These are phyloP conservation scores for Periophthalmus magnuspinnatus DNA, from an alignment of 2,797 vertebrate species.

Conservation along the genomic window DNA sequence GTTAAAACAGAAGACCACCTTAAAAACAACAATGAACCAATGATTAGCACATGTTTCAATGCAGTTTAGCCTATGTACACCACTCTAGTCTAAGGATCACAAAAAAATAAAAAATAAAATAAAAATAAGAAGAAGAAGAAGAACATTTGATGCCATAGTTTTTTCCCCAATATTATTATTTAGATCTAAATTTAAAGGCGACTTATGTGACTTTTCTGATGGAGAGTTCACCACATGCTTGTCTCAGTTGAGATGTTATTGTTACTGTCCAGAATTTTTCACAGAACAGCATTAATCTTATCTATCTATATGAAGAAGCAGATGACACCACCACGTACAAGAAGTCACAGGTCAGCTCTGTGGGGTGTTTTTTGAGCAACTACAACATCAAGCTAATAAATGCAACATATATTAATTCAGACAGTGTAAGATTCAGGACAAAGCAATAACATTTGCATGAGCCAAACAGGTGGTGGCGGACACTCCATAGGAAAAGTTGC, in stretches of 20 bases:
- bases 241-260: background rate
- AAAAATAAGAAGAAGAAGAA: background rate
- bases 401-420: background rate
- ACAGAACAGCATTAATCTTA: background rate
- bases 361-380: background rate
- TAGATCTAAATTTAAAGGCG: too few relatives aligned
- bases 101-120: too few relatives aligned
- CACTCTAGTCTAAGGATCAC: background rate
- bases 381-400: background rate
- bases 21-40: background rate
- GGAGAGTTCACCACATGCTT: too few relatives aligned
- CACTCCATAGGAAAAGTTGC: background rate
- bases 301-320: background rate
- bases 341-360: background rate
- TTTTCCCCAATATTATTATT: too few relatives aligned
- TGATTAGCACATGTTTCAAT: background rate
- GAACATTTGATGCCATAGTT: background rate
- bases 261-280: background rate
- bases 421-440: too few relatives aligned
- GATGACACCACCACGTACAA: background rate
- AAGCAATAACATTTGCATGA: too few relatives aligned
- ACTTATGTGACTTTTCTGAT: too few relatives aligned
- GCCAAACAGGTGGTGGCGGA: background rate
- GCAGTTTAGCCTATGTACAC: background rate
- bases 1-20: background rate